Evolutionary conservation across 2,113 vertebrate species (phyloP).

Genomic region (Pseudois nayaur): DNA sequence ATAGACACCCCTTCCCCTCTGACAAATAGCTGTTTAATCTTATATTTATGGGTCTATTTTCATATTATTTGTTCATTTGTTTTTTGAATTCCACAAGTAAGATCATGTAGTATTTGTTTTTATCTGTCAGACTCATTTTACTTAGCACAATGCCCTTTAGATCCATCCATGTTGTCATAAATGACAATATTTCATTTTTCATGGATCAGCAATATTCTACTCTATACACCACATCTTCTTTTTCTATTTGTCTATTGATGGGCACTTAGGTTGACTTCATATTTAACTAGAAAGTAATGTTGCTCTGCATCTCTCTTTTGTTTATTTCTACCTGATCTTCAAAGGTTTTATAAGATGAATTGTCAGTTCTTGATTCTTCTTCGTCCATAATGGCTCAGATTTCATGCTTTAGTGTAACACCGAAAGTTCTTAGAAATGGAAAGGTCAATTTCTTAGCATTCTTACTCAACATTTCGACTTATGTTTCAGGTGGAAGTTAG

Average conservation of each 20-base stretch:
- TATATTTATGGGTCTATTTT: not conserved
- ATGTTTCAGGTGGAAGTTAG: not conserved
- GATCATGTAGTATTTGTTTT: not conserved
- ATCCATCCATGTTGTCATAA: not conserved
- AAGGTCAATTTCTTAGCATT: not conserved
- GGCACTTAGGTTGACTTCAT: not conserved
- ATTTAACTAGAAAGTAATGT: not conserved
- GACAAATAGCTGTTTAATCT: not conserved
- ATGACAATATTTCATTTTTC: not conserved
- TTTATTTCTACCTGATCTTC: not conserved
- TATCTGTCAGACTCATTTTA: not conserved
- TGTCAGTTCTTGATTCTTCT: not conserved
- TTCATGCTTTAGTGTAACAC: not conserved
- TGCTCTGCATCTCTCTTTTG: not conserved
- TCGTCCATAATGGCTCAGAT: not conserved
- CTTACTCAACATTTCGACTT: not conserved
- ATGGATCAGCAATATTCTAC: not conserved
- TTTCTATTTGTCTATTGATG: not conserved
- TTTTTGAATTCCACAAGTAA: not conserved
- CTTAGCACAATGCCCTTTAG: not conserved
- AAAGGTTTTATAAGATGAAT: not conserved
- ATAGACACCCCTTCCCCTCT: not conserved
- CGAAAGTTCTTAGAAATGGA: not conserved
- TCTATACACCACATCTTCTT: not conserved
- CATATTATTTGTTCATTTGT: not conserved